These are phyloP conservation scores for Drosophila varians DNA, from an alignment of 1,140 invertebrate species.

Conservation along the genomic window DNA sequence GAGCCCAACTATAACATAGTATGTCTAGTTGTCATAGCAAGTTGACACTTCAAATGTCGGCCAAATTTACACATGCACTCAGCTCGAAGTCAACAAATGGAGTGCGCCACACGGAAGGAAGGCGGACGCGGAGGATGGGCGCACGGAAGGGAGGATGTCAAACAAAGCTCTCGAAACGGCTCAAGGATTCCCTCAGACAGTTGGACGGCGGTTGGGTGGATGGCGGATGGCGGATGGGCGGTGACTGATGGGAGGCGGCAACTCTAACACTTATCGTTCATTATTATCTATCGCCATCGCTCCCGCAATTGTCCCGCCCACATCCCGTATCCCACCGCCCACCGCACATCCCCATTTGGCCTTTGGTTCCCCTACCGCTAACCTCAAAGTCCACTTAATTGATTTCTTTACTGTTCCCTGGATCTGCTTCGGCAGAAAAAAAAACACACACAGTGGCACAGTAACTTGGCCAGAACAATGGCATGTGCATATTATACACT, in stretches of 20 bases:
- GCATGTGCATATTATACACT: constrained; percentile 24
- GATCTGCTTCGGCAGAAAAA: constrained; percentile 13
- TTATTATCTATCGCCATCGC: constrained; percentile 68
- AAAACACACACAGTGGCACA: constrained; percentile 17
- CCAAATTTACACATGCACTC: constrained; percentile 80
- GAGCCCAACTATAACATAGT: constrained; percentile 34
- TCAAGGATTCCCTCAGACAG: constrained; percentile 21
- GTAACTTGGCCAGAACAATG: constrained; percentile 34
- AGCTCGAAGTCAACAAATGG: constrained; percentile 54
- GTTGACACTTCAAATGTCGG: constrained; percentile 78
- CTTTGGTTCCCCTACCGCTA: not conserved
- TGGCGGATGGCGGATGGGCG: constrained; percentile 7
- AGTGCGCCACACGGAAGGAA: not conserved
- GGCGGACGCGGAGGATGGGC: not conserved
- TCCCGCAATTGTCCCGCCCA: not conserved
- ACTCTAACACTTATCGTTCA: constrained; percentile 79
- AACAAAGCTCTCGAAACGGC: constrained; percentile 38
- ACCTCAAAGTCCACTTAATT: constrained; percentile 55
- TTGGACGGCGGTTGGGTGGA: constrained; percentile 1
- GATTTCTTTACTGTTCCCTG: constrained; percentile 55
- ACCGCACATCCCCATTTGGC: not conserved
- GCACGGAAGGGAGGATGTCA: constrained; percentile 13
- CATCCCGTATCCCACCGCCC: constrained; percentile 1
- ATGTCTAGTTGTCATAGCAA: constrained; percentile 64
- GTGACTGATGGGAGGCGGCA: constrained; percentile 62